Conservation (phyloP, 2,888 invertebrate genomes). For the Lymantria dispar region DNA sequence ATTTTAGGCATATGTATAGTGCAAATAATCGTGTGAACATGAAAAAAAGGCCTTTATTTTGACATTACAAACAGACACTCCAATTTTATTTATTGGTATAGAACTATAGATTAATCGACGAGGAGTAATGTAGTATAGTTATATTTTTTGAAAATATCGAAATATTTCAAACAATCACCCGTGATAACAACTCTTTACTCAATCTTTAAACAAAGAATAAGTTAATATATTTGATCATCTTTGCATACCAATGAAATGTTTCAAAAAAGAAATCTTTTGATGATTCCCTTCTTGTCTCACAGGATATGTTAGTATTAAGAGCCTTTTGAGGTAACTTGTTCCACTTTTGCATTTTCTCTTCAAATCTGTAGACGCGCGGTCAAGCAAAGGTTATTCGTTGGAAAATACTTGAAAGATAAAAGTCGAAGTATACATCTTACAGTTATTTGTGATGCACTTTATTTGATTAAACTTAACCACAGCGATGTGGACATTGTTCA, state of each 20-base stretch:
- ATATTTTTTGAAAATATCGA: no score
- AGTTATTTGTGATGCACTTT: slow-evolving; percentile 19
- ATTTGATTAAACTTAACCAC: slow-evolving; percentile 18
- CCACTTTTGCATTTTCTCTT: slow-evolving; percentile 16
- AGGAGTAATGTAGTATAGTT: no score
- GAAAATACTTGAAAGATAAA: slow-evolving; percentile 16
- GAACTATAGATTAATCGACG: no score
- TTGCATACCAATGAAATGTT: slow-evolving; percentile 11
- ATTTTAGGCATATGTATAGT: no score
- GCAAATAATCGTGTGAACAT: no score
- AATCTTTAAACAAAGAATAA: no score
- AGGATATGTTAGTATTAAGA: slow-evolving; percentile 19
- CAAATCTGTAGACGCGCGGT: slow-evolving; percentile 12
- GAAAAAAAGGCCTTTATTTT: no score
- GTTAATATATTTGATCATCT: background rate
- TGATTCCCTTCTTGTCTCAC: slow-evolving; percentile 9
- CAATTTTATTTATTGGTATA: no score
- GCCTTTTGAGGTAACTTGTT: slow-evolving; percentile 9
- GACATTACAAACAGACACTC: no score
- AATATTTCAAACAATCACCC: no score
- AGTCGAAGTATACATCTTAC: slow-evolving; percentile 6
- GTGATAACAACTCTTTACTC: no score
- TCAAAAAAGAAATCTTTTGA: slow-evolving; percentile 25
- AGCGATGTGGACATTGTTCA: slow-evolving; percentile 11
- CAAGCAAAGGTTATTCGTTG: slow-evolving; percentile 20